These are phyloP conservation scores for Chymomyza fuscimana DNA, from an alignment of 2,888 invertebrate genomes.

Conservation along the genomic window DNA sequence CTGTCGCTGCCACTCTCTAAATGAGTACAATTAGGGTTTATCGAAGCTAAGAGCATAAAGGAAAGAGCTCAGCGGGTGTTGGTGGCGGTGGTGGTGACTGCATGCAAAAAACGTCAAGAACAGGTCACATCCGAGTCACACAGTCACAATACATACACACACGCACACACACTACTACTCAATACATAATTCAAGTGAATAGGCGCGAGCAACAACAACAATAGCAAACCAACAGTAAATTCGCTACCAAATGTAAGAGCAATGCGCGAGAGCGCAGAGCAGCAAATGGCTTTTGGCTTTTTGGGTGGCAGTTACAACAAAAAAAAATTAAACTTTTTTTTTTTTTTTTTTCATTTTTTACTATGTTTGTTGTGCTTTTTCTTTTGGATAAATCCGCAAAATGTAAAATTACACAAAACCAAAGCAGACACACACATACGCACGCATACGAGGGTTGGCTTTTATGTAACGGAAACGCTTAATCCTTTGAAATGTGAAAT, in stretches of 20 bases:
- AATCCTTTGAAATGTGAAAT: no score
- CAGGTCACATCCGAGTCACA: slow-evolving; percentile 51
- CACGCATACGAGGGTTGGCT: no score
- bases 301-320: slow-evolving; percentile 62
- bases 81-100: neutral
- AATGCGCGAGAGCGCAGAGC: neutral
- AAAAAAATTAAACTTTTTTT: slow-evolving; percentile 40
- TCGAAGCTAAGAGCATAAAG: slow-evolving; percentile 30
- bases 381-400: slow-evolving; percentile 70
- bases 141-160: slow-evolving; percentile 12
- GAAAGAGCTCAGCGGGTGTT: slow-evolving; percentile 28
- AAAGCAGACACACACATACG: slow-evolving; percentile 28
- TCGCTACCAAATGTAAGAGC: slow-evolving; percentile 12
- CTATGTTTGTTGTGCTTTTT: slow-evolving; percentile 36
- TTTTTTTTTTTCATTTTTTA: no score
- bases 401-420: slow-evolving; percentile 64
- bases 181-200: slow-evolving; percentile 51
- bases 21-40: slow-evolving; percentile 72
- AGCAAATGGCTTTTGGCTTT: slow-evolving; percentile 30
- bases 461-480: no score
- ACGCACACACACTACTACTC: slow-evolving; percentile 61
- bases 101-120: slow-evolving; percentile 50
- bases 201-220: slow-evolving; percentile 33
- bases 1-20: slow-evolving; percentile 44
- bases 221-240: slow-evolving; percentile 20